These are phyloP conservation scores for Drosophila mayri DNA, from an alignment of 1,140 invertebrate species.

Conservation along the genomic window DNA sequence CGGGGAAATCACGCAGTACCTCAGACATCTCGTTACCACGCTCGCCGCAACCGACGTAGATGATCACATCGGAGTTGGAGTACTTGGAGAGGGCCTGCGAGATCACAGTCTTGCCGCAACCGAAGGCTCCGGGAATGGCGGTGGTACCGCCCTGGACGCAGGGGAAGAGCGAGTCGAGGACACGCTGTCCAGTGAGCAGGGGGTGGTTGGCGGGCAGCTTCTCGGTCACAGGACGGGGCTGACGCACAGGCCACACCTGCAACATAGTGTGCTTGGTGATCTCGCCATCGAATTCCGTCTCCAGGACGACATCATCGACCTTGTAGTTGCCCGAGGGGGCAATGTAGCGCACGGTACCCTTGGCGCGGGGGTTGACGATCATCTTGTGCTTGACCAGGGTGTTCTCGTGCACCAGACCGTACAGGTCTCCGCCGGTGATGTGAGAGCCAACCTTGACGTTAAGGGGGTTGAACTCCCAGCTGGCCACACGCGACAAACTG, in stretches of 20 bases:
- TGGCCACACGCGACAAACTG: constrained; percentile 90
- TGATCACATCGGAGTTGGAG: constrained; percentile 99
- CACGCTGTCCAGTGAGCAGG: constrained; percentile 98
- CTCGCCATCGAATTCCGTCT: constrained; percentile 99
- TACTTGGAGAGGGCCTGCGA: constrained; percentile 97
- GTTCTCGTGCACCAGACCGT: constrained; percentile 98
- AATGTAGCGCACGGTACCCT: constrained; percentile 98
- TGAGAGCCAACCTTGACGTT: constrained; percentile 97
- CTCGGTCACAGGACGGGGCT: constrained; percentile 98
- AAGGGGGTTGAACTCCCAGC: constrained; percentile 98
- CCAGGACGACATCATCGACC: constrained; percentile 97
- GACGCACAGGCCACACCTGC: constrained; percentile 98
- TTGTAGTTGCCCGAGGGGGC: constrained; percentile 97
- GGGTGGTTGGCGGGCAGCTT: constrained; percentile 99
- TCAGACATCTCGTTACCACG: constrained; percentile 95
- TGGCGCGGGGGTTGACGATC: constrained; percentile 96
- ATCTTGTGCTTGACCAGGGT: constrained; percentile 98
- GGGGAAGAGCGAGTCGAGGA: constrained; percentile 99
- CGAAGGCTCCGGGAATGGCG: constrained; percentile 97
- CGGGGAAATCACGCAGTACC: constrained; percentile 99
- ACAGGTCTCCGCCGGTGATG: constrained; percentile 99
- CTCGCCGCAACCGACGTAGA: constrained; percentile 99
- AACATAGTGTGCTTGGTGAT: constrained; percentile 96
- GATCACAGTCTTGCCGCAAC: constrained; percentile 99
- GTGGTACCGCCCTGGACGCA: constrained; percentile 99